Conservation (phyloP, 2,888 invertebrate genomes). For the Cordilura impudica region DNA sequence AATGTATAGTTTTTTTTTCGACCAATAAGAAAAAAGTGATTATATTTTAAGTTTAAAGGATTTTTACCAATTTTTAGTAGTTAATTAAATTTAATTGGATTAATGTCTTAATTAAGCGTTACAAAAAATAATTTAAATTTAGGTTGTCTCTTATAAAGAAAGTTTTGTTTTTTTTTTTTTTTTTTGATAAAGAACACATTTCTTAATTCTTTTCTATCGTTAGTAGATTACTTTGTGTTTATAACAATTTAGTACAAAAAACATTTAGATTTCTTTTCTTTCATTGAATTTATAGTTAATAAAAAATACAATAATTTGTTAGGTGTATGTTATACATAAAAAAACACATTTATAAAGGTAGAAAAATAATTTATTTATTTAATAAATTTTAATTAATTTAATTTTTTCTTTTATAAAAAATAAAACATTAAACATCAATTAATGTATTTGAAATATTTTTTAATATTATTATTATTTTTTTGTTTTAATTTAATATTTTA, state of each 20-base stretch:
- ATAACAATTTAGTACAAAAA: constrained; percentile 40
- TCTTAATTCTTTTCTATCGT: not conserved
- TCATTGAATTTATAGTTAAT: constrained; percentile 11
- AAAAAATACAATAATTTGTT: constrained; percentile 45
- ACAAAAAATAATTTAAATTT: constrained; percentile 31
- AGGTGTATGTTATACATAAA: constrained; percentile 48
- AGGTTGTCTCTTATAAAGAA: constrained; percentile 12
- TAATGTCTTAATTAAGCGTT: constrained; percentile 58
- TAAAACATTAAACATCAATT: constrained; percentile 56
- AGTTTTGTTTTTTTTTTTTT: constrained; percentile 11
- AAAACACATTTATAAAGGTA: constrained; percentile 52
- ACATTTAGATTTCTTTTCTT: constrained; percentile 31
- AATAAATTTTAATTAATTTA: constrained; percentile 11
- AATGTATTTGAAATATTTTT: constrained; percentile 16
- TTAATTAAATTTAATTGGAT: constrained; percentile 14
- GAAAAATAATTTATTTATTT: constrained; percentile 56
- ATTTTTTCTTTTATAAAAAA: constrained; percentile 38
- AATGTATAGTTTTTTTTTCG: constrained; percentile 6
- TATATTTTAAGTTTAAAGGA: constrained; percentile 7
- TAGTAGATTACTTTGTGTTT: not conserved
- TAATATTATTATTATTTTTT: constrained; percentile 14
- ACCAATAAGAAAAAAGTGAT: constrained; percentile 42
- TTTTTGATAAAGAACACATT: constrained; percentile 37
- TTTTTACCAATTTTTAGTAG: constrained; percentile 28
- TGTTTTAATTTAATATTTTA: constrained; percentile 17